phyloP scores from a whole-genome alignment of 2,888 invertebrate genomes.

The Tetragnatha montana region DNA sequence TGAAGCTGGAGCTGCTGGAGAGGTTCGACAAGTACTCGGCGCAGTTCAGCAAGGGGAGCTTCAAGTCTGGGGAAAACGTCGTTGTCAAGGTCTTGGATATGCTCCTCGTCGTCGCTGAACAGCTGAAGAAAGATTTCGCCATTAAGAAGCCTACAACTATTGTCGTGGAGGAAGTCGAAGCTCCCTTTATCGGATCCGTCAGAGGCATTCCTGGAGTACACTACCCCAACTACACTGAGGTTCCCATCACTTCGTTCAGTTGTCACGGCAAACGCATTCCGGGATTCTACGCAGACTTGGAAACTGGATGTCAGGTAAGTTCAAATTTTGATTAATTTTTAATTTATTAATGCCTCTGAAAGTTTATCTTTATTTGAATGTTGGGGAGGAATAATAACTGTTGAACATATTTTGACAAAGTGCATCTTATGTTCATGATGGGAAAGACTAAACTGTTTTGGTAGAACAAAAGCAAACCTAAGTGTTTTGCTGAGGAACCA shows the following conservation, averaged over 20 bases:
- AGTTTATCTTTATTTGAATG: too few relatives aligned
- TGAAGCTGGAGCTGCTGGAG: conserved; percentile 8
- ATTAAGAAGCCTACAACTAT: neutral
- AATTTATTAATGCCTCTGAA: too few relatives aligned
- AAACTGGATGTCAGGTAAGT: conserved; percentile 78
- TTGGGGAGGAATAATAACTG: too few relatives aligned
- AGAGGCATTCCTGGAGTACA: conserved; percentile 71
- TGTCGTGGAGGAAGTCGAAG: neutral
- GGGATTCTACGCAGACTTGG: conserved; percentile 92
- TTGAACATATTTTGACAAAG: too few relatives aligned
- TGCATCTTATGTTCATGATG: too few relatives aligned
- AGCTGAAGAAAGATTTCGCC: conserved; percentile 9
- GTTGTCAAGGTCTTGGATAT: neutral
- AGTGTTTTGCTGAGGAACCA: too few relatives aligned
- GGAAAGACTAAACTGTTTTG: too few relatives aligned
- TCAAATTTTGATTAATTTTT: too few relatives aligned
- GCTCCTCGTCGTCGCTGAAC: neutral
- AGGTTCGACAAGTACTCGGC: neutral
- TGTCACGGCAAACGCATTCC: conserved; percentile 85
- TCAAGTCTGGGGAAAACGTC: neutral
- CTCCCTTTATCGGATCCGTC: conserved; percentile 50
- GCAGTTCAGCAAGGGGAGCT: neutral
- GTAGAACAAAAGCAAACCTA: too few relatives aligned
- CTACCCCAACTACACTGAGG: conserved; percentile 68
- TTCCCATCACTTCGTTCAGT: conserved; percentile 87